These are phyloP conservation scores for Abscondita cerata DNA, from an alignment of 2,888 invertebrate species.

Conservation along the genomic window DNA sequence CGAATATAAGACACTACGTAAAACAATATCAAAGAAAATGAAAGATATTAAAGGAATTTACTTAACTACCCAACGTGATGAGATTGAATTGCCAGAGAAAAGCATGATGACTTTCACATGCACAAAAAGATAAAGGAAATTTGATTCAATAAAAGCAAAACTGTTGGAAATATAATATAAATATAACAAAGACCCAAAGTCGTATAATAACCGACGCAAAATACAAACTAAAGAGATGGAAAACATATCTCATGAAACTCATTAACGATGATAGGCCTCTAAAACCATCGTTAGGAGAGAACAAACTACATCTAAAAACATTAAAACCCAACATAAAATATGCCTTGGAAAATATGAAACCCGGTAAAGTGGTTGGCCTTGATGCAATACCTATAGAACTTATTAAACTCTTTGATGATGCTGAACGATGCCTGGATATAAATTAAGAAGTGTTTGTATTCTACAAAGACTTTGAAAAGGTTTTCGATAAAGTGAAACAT, in stretches of 20 bases:
- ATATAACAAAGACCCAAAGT: too few relatives aligned
- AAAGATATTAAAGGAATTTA: too few relatives aligned
- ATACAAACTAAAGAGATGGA: constrained; percentile 23
- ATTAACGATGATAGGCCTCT: constrained; percentile 18
- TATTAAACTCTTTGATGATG: constrained; percentile 10
- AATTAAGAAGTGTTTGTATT: background rate
- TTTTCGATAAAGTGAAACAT: too few relatives aligned
- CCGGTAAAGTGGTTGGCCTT: constrained; percentile 2
- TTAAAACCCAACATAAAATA: constrained; percentile 24
- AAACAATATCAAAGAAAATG: too few relatives aligned
- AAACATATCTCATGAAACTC: constrained; percentile 23
- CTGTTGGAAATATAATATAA: too few relatives aligned
- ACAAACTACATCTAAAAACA: constrained; percentile 20
- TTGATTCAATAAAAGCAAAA: too few relatives aligned
- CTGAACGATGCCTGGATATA: constrained; percentile 6
- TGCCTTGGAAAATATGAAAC: constrained; percentile 22
- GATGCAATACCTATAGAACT: constrained; percentile 14
- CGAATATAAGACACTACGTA: background rate
- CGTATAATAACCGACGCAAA: constrained; percentile 17
- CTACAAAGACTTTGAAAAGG: too few relatives aligned
- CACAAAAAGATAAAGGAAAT: too few relatives aligned
- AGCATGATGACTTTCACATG: too few relatives aligned
- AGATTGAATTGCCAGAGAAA: too few relatives aligned
- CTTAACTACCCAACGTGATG: too few relatives aligned
- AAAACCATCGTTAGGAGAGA: constrained; percentile 17